Conservation (phyloP, 2,888 invertebrate genomes). For the Lycophotia porphyrea region DNA sequence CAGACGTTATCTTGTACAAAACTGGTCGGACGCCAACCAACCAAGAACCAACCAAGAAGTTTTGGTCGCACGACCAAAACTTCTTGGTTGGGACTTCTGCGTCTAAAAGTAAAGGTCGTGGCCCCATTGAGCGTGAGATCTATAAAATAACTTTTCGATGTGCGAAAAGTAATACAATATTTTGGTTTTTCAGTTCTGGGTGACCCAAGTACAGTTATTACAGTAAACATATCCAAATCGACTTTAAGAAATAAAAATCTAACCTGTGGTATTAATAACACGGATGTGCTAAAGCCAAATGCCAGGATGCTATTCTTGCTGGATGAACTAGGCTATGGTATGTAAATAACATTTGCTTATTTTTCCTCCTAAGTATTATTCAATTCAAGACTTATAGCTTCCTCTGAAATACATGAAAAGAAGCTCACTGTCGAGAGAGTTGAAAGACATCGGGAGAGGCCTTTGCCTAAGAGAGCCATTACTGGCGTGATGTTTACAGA, state of each 20-base stretch:
- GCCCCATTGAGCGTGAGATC: too few relatives aligned
- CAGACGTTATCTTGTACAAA: too few relatives aligned
- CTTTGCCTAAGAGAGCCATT: too few relatives aligned
- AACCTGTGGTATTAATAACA: not conserved
- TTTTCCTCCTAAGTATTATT: not conserved
- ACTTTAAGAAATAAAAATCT: not conserved
- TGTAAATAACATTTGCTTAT: not conserved
- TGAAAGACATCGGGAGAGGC: too few relatives aligned
- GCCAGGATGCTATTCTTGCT: not conserved
- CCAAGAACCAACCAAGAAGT: too few relatives aligned
- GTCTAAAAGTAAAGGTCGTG: too few relatives aligned
- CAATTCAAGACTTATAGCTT: not conserved
- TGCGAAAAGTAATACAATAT: not conserved
- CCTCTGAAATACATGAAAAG: not conserved
- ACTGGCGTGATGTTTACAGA: too few relatives aligned
- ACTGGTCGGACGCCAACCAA: too few relatives aligned
- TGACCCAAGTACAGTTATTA: not conserved
- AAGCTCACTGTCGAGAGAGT: not conserved
- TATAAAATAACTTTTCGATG: too few relatives aligned
- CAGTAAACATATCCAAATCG: not conserved
- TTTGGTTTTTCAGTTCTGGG: not conserved
- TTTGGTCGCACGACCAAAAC: too few relatives aligned
- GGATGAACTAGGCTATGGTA: slow-evolving; percentile 13
- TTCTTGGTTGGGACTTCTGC: too few relatives aligned
- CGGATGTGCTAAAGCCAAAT: not conserved